phyloP scores from a whole-genome alignment of 2,797 vertebrate genomes.

The Parauchenoglanis ngamensis region DNA sequence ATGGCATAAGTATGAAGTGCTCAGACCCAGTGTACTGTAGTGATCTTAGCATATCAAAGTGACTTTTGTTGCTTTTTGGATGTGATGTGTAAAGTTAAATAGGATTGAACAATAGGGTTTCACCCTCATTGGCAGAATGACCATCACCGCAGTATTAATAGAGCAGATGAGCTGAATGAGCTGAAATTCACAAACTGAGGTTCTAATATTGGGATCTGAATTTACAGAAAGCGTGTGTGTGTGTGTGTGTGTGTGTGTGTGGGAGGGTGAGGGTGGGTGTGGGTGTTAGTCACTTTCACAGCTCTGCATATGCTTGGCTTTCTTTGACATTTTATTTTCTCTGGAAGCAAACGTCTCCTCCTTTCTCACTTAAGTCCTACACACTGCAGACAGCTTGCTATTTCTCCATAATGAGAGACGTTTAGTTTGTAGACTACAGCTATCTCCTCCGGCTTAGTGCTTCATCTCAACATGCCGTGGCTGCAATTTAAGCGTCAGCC shows the following conservation, averaged over 20 bases:
- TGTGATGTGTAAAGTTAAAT: not conserved
- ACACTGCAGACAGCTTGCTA: conserved; percentile 26
- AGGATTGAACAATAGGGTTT: not conserved
- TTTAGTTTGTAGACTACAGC: conserved; percentile 23
- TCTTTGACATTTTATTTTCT: conserved; percentile 29
- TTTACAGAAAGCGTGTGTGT: not conserved
- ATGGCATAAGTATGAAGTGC: not conserved
- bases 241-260: not conserved
- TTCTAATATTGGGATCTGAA: not conserved
- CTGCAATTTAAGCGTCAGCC: conserved; percentile 46
- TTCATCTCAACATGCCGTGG: conserved; percentile 1
- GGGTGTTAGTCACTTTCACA: conserved; percentile 14
- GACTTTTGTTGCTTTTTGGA: not conserved
- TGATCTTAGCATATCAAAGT: not conserved
- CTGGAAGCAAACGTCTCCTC: not conserved
- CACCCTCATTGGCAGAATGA: not conserved
- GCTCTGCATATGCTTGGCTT: conserved; percentile 13
- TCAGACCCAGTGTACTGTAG: not conserved
- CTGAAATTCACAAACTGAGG: not conserved
- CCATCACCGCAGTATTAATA: not conserved
- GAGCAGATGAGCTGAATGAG: not conserved
- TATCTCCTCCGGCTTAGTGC: not conserved
- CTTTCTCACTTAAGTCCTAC: conserved; percentile 20
- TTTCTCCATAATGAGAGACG: conserved; percentile 25
- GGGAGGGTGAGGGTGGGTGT: not conserved